Conservation (phyloP, 1,140 invertebrate genomes). For the Patella vulgata region DNA sequence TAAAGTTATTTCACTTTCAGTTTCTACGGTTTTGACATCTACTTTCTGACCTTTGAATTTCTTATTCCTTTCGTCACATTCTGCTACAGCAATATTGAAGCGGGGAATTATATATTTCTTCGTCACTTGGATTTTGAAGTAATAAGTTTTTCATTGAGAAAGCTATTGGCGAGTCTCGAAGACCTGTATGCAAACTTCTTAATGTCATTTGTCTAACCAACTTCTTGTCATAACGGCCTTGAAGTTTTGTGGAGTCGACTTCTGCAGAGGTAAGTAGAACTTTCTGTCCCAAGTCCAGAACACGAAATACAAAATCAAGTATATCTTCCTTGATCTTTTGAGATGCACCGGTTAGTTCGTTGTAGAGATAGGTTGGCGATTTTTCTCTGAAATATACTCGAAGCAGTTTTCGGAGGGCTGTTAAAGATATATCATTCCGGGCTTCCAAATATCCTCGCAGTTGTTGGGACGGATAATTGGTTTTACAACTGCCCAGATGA, state of each 20-base stretch:
- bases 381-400: too few species aligned
- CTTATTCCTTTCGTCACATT: background rate
- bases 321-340: too few species aligned
- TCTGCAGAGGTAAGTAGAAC: too few species aligned
- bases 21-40: background rate
- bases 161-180: background rate
- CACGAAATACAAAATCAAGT: too few species aligned
- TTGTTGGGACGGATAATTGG: background rate
- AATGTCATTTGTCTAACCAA: too few species aligned
- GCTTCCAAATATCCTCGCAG: constrained; percentile 1
- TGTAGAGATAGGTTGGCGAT: too few species aligned
- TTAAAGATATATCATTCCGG: too few species aligned
- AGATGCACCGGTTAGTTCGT: too few species aligned
- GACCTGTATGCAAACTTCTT: background rate
- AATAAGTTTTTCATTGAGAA: background rate
- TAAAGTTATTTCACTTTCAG: background rate
- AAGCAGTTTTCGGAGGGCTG: too few species aligned
- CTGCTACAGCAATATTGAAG: background rate
- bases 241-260: too few species aligned
- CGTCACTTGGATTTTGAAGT: background rate
- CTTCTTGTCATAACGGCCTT: too few species aligned
- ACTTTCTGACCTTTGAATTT: background rate
- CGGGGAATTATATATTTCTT: background rate
- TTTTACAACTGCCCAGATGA: background rate
- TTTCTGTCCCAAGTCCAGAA: too few species aligned